These are phyloP conservation scores for Lepeophtheirus salmonis DNA, from an alignment of 1,140 invertebrate species.

Conservation along the genomic window DNA sequence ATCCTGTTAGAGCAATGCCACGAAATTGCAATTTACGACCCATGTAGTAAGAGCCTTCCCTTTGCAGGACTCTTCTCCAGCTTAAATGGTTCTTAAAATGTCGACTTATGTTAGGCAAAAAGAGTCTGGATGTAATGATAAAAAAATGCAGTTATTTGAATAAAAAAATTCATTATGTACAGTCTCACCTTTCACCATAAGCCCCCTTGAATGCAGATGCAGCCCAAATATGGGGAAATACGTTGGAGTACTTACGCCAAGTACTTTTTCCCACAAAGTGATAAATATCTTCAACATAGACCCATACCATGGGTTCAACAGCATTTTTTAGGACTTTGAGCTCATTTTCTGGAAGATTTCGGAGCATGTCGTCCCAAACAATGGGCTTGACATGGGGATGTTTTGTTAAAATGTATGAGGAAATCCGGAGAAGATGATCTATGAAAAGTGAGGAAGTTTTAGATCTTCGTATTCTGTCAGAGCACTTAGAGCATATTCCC, in stretches of 20 bases:
- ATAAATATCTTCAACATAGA: conserved; percentile 42
- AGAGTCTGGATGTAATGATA: no score
- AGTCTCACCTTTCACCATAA: conserved; percentile 24
- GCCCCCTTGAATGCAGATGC: conserved; percentile 70
- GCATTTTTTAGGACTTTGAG: conserved; percentile 44
- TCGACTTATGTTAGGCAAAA: conserved; percentile 38
- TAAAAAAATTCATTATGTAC: no score
- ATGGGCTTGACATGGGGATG: conserved; percentile 38
- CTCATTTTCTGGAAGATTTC: conserved; percentile 36
- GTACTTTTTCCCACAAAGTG: conserved; percentile 36
- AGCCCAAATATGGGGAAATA: conserved; percentile 79
- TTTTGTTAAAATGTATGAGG: conserved; percentile 27
- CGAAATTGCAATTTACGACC: conserved; percentile 24
- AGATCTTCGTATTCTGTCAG: conserved; percentile 33
- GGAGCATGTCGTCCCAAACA: conserved; percentile 90
- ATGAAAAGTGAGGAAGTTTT: conserved; percentile 23
- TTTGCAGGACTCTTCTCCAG: conserved; percentile 45
- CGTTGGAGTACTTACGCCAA: conserved; percentile 56
- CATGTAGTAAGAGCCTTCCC: conserved; percentile 31
- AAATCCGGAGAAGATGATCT: conserved; percentile 27
- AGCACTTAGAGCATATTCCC: conserved; percentile 52
- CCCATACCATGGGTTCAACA: conserved; percentile 73
- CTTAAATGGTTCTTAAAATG: conserved; percentile 49
- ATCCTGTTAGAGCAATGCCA: conserved; percentile 34
- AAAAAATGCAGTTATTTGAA: no score